Percentiles rank a stretch among this genome's conserved stretches.
phyloP scores from a whole-genome alignment of 2,797 vertebrate species.

The Chelidonichthys spinosus region DNA sequence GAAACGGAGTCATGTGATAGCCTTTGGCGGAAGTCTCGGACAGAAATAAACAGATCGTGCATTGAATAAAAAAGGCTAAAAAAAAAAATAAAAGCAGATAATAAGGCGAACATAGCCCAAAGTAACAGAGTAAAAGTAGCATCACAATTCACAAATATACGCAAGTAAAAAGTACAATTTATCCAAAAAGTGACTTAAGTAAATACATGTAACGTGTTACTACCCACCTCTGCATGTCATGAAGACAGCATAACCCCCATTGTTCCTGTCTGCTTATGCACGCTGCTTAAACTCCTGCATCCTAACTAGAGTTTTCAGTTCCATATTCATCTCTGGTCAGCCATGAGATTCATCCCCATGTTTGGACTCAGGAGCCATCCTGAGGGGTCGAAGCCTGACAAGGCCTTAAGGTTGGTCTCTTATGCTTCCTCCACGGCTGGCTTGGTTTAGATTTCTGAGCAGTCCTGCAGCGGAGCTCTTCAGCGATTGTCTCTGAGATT shows the following conservation, averaged over 20 bases:
- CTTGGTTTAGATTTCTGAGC: slow-evolving; percentile 52
- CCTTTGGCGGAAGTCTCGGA: too few species aligned
- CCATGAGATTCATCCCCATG: slow-evolving; percentile 5
- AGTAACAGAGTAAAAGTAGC: too few species aligned
- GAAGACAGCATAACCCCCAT: slow-evolving; percentile 4
- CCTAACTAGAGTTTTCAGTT: slow-evolving; percentile 4
- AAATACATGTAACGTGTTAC: too few species aligned
- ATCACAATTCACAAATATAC: too few species aligned
- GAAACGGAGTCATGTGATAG: too few species aligned
- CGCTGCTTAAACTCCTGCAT: slow-evolving; percentile 6
- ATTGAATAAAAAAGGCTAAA: too few species aligned
- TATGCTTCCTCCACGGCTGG: slow-evolving; percentile 39
- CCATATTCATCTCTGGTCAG: slow-evolving; percentile 19
- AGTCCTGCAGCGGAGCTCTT: slow-evolving; percentile 24
- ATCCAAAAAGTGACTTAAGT: too few species aligned
- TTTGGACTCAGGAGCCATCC: not conserved
- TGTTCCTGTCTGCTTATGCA: slow-evolving; percentile 4
- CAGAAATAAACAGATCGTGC: too few species aligned
- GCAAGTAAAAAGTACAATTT: too few species aligned
- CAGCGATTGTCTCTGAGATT: slow-evolving; percentile 66
- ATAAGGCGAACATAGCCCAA: too few species aligned
- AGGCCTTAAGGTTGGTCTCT: slow-evolving; percentile 23
- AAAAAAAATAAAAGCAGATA: too few species aligned
- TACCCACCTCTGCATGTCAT: not conserved
- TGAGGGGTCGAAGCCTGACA: not conserved